A percentile compares a stretch with the other conserved stretches of the same genome.
Evolutionary conservation across 1,140 invertebrate species (phyloP).

Genomic region (Drosophila persimilis): DNA sequence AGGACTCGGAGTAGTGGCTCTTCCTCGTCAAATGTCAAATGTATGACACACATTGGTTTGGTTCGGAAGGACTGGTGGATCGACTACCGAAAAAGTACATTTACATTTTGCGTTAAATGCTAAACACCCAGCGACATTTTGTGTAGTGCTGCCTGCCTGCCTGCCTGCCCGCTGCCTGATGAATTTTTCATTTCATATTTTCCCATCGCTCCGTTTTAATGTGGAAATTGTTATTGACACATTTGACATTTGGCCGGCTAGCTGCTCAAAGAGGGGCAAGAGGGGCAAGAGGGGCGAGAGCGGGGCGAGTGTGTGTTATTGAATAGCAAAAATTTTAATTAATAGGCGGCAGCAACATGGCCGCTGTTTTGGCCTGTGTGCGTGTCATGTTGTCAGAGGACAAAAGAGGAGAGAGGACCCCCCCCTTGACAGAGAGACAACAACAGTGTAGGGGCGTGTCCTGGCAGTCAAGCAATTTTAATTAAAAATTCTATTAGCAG

Average conservation of each 20-base stretch:
- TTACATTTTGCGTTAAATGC: conserved; percentile 35
- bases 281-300: neutral
- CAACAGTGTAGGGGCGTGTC: conserved; percentile 3
- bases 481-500: conserved; percentile 80
- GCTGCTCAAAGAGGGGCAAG: neutral
- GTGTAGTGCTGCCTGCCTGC: conserved; percentile 5
- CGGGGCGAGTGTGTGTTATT: conserved; percentile 35
- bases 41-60: neutral
- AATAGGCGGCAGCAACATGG: conserved; percentile 54
- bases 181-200: conserved; percentile 66
- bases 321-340: conserved; percentile 78
- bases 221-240: conserved; percentile 72
- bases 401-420: too few species aligned
- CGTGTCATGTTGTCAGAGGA: conserved; percentile 63
- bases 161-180: conserved; percentile 10
- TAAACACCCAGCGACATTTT: conserved; percentile 36
- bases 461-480: conserved; percentile 65
- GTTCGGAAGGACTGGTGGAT: too few species aligned
- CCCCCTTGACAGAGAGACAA: conserved; percentile 31
- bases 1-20: neutral
- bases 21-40: conserved; percentile 15
- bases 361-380: conserved; percentile 56
- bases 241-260: conserved; percentile 65
- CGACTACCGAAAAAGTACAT: too few species aligned
- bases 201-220: conserved; percentile 32